These are phyloP conservation scores for Operophtera brumata DNA, from an alignment of 2,888 invertebrate genomes.

Conservation along the genomic window DNA sequence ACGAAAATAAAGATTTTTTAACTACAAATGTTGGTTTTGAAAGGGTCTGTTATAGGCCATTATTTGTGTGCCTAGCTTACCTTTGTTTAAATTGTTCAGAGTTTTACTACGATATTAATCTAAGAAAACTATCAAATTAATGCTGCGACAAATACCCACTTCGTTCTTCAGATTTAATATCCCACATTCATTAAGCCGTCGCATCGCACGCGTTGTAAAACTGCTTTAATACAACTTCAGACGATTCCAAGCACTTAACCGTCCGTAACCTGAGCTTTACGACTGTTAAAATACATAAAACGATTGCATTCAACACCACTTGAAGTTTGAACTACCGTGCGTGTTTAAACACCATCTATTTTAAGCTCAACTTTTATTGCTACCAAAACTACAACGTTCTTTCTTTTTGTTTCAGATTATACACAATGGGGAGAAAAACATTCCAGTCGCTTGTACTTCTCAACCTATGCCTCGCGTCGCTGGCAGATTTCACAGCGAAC, in stretches of 20 bases:
- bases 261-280: slow-evolving; percentile 47
- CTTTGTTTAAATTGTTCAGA: neutral
- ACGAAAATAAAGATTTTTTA: neutral
- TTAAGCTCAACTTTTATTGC: slow-evolving; percentile 30
- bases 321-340: slow-evolving; percentile 39
- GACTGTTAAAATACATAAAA: slow-evolving; percentile 53
- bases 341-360: slow-evolving; percentile 50
- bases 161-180: slow-evolving; percentile 19
- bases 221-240: slow-evolving; percentile 35
- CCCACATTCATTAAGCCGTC: slow-evolving; percentile 28
- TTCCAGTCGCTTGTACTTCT: slow-evolving; percentile 51
- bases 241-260: slow-evolving; percentile 37
- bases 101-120: slow-evolving; percentile 5
- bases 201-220: slow-evolving; percentile 28
- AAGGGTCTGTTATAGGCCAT: neutral
- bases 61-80: neutral
- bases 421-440: slow-evolving; percentile 57
- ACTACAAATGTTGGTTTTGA: neutral
- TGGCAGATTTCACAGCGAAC: slow-evolving; percentile 79
- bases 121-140: slow-evolving; percentile 12
- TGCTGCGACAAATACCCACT: slow-evolving; percentile 13
- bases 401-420: slow-evolving; percentile 64
- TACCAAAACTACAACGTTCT: slow-evolving; percentile 28
- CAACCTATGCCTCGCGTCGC: slow-evolving; percentile 49
- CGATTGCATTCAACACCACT: slow-evolving; percentile 52